Conservation (phyloP, 2,797 vertebrate species). For the Uromys caudimaculatus region DNA sequence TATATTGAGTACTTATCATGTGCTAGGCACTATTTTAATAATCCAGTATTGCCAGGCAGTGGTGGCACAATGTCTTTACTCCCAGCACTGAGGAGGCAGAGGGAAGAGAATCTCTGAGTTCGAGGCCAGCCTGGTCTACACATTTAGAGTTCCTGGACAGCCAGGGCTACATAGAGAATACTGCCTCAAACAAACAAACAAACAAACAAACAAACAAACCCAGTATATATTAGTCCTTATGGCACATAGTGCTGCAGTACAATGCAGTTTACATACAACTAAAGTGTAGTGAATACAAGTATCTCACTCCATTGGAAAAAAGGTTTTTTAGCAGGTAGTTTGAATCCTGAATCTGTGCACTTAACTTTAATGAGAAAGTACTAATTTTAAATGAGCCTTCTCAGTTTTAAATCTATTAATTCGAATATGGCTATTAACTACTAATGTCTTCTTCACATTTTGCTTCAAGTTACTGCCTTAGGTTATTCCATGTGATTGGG, state of each 20-base stretch:
- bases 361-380: slow-evolving; percentile 11
- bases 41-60: neutral
- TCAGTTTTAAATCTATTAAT: neutral
- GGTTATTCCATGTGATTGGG: neutral
- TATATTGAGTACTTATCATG: neutral
- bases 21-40: slow-evolving; percentile 3
- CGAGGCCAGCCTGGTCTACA: neutral
- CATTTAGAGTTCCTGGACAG: neutral
- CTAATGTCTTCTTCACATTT: neutral
- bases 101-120: neutral
- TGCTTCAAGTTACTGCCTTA: neutral
- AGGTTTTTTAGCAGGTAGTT: neutral
- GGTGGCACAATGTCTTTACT: neutral
- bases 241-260: neutral
- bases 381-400: neutral
- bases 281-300: slow-evolving; percentile 14
- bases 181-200: neutral
- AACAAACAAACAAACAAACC: neutral
- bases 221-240: neutral
- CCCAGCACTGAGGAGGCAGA: neutral
- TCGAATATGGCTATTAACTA: neutral
- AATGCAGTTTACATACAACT: neutral
- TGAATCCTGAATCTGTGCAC: neutral
- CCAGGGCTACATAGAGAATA: neutral
- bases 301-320: neutral